Percentiles rank a stretch among this genome's conserved stretches.
Evolutionary conservation across 2,113 vertebrate genomes (phyloP).

Genomic region (Atlantisia rogersi): DNA sequence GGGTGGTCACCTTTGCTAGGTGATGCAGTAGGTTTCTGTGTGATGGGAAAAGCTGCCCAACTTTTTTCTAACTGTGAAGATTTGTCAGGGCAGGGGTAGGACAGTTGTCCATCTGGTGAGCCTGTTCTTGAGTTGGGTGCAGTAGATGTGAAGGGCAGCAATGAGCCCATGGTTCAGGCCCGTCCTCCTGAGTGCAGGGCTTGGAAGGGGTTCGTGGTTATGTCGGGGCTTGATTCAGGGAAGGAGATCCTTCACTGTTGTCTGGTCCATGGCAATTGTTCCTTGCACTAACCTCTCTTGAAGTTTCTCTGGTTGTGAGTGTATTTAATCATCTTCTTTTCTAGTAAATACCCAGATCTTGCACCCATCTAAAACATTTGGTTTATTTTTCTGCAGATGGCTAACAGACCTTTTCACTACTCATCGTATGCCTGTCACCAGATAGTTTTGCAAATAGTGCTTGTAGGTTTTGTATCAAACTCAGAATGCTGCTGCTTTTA

Average conservation of each 20-base stretch:
- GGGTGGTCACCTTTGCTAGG: neutral
- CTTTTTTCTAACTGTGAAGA: rapidly evolving
- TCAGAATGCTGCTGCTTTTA: neutral
- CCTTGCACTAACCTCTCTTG: neutral
- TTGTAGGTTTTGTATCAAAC: neutral
- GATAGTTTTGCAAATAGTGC: neutral
- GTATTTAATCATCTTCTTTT: neutral
- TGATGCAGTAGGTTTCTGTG: neutral
- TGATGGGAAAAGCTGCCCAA: neutral
- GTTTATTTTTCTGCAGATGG: slow-evolving; percentile 8
- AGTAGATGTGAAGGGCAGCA: neutral
- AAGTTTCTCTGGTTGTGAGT: neutral
- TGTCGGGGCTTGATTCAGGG: neutral
- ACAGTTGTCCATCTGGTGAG: rapidly evolving
- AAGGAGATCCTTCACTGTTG: neutral
- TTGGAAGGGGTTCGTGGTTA: neutral
- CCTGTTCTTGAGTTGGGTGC: neutral
- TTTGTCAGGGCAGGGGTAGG: neutral
- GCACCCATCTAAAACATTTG: neutral
- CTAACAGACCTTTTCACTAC: neutral
- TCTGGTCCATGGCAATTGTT: neutral
- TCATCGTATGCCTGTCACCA: neutral
- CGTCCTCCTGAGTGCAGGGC: rapidly evolving
- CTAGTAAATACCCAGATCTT: neutral
- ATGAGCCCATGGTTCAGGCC: neutral